Evolutionary conservation across 2,888 invertebrate genomes (phyloP), one percentile per base, ranked within the genome.

Genomic region (Panopea generosa): DNA sequence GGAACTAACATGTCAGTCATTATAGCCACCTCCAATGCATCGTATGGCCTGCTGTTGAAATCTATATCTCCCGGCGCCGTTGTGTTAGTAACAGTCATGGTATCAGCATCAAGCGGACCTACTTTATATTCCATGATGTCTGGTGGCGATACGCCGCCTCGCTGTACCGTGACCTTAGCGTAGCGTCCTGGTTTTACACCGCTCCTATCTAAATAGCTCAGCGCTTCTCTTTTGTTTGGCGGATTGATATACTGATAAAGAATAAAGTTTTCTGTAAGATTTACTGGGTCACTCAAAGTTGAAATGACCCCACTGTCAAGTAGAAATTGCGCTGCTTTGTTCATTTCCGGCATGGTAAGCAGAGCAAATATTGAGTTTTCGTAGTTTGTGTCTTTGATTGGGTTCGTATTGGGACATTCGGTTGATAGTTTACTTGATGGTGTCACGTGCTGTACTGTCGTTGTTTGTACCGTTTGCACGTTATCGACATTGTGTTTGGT

Each of bases 61-160:
- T 77, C 73, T 9, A 84, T 70, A 22, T 85, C 85, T 0, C 82
- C 80, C 14, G 70, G 65, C 16, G 57, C 43, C 16, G 73, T 59
- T 22, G 79, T 40, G 4, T 67, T 70, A 0, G 9, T 29, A 1
- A 66, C 57, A 7, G 55, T 70, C 9, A 84, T 66, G 22, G 62
- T 53, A 27, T 9, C 24, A 0, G 66, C 43, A 16, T 69, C 75
- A 1, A 86, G 66, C 0, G 86, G 86, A 1, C 86, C 86, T 4
- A 86, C 83, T 63, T 79, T 82, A 59, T 85, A 86, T 45, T 85
- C 83, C 84, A 85, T 86, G 4, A 84, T 65, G 50, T 81, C 81
- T 9, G 83, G 83, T 6, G 67, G 16, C 2, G 67, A 29, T 11
- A 29, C 62, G 20, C 67, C 70, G 9, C 86, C 84, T 6, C 82